Base-by-base conservation (phyloP, 2,797 vertebrate species). In the Pseudotriccus pelzelni region DNA sequence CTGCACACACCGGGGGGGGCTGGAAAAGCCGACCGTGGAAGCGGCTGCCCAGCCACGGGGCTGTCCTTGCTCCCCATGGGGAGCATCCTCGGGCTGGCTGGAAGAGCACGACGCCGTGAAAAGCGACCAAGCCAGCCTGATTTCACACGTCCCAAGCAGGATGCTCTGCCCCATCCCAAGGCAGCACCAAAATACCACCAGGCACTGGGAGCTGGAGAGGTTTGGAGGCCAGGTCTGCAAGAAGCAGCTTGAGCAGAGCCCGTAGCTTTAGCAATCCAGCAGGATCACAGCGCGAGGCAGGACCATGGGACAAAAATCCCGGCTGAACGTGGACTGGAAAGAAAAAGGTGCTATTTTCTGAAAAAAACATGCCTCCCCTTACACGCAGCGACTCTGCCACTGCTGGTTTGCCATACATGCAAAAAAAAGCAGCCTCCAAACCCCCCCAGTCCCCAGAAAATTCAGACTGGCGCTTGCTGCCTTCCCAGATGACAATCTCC, bases 381-480 rank as follows among this genome's bases (percentile, higher is more conserved):
- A 14, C 37, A 8, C 0, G 0, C 34, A 12, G 8, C 37, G 74
- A 50, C 24, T 13, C 9, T 3, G 52, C 8, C 36, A 6, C 82
- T 28, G 37, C 32, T n/a, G 17, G 30, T 86, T 15, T 39, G 63
- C 55, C 47, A 49, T 49, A 49, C 14, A 27, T 10, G 14, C 12
- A 23, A 23, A 47, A 23, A 77, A 79, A 85, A 81, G 20, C 46
- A 43, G 25, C 3, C 44, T 56, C 3, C 1, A 77, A 68, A 41
- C 3, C 18, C 13, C 15, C 32, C 22, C 21, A 50, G 18, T n/a
- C 47, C 52, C 44, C 30, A 3, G 58, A 64, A 70, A 43, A 23
- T 18, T 22, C 87, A 8, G 36, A 2, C 0, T 36, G 46, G 46
- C 11, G 22, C 77, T 64, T 0, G 0, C 70, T 47, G 10, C 81